Evolutionary conservation across 2,797 vertebrate species (phyloP), one percentile per base, ranked within the genome.

Genomic region (Iguana delicatissima): DNA sequence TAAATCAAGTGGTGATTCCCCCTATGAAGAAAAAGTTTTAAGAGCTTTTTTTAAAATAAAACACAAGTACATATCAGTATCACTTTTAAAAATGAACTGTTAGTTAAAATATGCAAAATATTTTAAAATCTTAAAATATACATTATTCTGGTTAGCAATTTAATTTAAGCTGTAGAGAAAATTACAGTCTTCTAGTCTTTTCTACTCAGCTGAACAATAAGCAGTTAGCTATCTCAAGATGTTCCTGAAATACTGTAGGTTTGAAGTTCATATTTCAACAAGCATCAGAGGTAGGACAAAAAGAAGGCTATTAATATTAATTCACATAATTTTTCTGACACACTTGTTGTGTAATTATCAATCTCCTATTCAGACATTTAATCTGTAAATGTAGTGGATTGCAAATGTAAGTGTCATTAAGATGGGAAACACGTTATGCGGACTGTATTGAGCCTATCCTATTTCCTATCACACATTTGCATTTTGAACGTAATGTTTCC

Each of bases 1-100:
- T 18, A 99, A 98, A 97, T 99, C 99, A 92, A 99, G 98, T 55
- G 99, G 98, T n/a, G 98, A 99, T 96, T 99, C 99, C 1, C 99
- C 99, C 99, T 99, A 91, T 83, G 82, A 92, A 79, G 29, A 90
- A 90, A 57, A 94, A 91, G 90, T 77, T 35, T 59, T 55, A 86
- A 90, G 22, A 86, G 8, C 59, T 69, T 87, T 92, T 64, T 84
- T 85, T 74, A 94, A 93, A 83, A 82, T 96, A 89, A 89, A 96
- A 87, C 95, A 0, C 86, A 85, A 16, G 59, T 91, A 14, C 62
- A 92, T 80, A 93, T 93, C 89, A 24, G 14, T 83, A 90, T 6
- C 0, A 85, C 89, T 93, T 92, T 77, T 35, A 50, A 50, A 72
- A 94, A 29, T 24, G 7, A 42, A 82, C 26, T 87, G 22, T 55